Conservation (phyloP, 2,797 vertebrate genomes). For the Podarcis siculus region DNA sequence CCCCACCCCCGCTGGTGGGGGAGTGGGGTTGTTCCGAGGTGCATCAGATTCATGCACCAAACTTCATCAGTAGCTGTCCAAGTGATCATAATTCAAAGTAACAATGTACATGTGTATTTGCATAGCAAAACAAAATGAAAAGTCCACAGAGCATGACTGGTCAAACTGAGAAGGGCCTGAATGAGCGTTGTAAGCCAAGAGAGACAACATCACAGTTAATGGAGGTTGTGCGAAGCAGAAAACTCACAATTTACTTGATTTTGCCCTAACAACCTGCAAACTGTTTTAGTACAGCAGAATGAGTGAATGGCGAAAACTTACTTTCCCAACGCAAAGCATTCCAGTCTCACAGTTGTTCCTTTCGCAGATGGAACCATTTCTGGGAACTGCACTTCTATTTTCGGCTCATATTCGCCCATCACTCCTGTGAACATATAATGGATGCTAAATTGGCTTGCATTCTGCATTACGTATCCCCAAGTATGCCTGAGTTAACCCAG, state of each 20-base stretch:
- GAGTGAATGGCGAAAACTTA: slow-evolving; percentile 78
- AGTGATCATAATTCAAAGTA: not conserved
- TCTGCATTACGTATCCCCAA: slow-evolving; percentile 31
- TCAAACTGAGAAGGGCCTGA: not conserved
- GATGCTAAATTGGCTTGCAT: slow-evolving; percentile 45
- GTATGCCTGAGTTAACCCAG: slow-evolving; percentile 38
- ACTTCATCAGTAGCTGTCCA: not conserved
- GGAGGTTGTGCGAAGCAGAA: not conserved
- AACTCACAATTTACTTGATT: not conserved
- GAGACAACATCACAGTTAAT: not conserved
- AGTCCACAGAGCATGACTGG: not conserved
- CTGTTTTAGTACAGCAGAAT: not conserved
- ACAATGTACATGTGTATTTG: not conserved
- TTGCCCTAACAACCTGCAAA: not conserved
- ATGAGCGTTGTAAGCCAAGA: not conserved
- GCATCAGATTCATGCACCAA: not conserved
- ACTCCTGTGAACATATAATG: slow-evolving; percentile 83
- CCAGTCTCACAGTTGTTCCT: slow-evolving; percentile 92
- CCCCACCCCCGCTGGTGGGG: too few relatives aligned
- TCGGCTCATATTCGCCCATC: slow-evolving; percentile 99
- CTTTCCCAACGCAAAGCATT: slow-evolving; percentile 98
- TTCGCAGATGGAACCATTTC: slow-evolving; percentile 91
- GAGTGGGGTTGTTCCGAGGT: not conserved
- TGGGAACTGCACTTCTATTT: slow-evolving; percentile 99
- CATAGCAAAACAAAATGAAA: not conserved